phyloP scores from a whole-genome alignment of 2,113 vertebrate genomes.

The Motacilla alba region DNA sequence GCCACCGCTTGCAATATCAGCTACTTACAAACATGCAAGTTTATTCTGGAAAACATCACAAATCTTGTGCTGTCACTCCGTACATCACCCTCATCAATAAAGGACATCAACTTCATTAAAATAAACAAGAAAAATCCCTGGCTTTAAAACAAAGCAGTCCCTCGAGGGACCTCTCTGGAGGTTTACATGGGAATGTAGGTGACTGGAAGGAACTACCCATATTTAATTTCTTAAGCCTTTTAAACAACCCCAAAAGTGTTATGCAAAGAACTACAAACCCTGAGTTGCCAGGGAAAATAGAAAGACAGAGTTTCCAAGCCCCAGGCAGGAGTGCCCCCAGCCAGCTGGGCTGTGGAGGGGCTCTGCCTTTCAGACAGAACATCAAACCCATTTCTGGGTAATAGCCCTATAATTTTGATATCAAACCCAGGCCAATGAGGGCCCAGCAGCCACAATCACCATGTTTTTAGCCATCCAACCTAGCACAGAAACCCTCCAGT shows the following conservation, averaged over 20 bases:
- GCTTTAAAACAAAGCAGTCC: background rate
- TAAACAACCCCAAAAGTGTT: background rate
- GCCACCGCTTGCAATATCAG: background rate
- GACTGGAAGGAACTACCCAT: fast-evolving
- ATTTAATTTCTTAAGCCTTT: background rate
- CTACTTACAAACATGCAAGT: background rate
- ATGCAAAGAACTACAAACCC: background rate
- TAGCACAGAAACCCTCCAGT: background rate
- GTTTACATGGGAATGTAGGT: background rate
- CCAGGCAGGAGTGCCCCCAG: background rate
- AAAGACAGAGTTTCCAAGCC: background rate
- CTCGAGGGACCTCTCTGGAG: background rate
- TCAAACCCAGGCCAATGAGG: constrained; percentile 4
- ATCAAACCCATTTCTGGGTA: background rate
- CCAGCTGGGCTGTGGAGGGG: background rate
- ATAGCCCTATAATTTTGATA: constrained; percentile 31
- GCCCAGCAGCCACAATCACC: background rate
- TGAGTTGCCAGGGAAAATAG: background rate
- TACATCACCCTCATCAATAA: background rate
- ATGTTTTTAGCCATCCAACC: background rate
- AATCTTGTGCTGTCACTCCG: background rate
- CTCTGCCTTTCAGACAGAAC: background rate
- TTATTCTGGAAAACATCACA: background rate
- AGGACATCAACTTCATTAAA: background rate
- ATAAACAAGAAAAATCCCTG: background rate